Evolutionary conservation across 2,113 vertebrate genomes (phyloP), one percentile per base, ranked within the genome.

Genomic region (Fukomys damarensis): DNA sequence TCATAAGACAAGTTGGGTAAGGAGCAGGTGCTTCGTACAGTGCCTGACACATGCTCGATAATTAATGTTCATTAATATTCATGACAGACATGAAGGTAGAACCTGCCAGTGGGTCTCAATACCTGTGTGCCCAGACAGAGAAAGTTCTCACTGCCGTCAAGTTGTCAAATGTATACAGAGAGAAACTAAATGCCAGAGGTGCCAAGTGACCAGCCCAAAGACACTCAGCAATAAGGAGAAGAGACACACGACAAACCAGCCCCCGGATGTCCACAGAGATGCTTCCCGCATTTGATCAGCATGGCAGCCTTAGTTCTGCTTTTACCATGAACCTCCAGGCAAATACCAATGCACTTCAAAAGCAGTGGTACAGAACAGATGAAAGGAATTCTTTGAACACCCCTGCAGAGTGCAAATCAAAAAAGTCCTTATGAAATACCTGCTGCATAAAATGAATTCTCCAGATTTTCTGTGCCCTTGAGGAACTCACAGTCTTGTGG

Each of bases 151-250:
- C 5, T 20, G 30, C 6, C 38, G 7, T 43, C 63, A 58, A 58
- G 12, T 11, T 35, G 20, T 63, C 52, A n/a, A 46, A 91, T 24
- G 10, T 24, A 41, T 22, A n/a, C 12, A 7, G 5, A 80, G 52
- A 87, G 65, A 80, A 80, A 76, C 13, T 80, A 30, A 96, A 35
- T 24, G 65, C n/a, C 65, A 81, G 79, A 90, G 79, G 83, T 70
- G 35, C 32, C 76, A 76, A 86, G 38, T 3, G 46, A 77, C 61
- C 9, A 20, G 26, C 49, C 61, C 76, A 92, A 54, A 59, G 66
- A 81, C 41, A 74, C 63, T 65, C 9, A 59, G 61, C 54, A 58
- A 41, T 76, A n/a, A 43, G 41, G 72, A 92, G 82, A 88, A 86
- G 30, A 68, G 26, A 43, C 28, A 12, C 79, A 58, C 0, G 7